Evolutionary conservation across 2,797 vertebrate genomes (phyloP).

Genomic region (Caiman crocodilus): DNA sequence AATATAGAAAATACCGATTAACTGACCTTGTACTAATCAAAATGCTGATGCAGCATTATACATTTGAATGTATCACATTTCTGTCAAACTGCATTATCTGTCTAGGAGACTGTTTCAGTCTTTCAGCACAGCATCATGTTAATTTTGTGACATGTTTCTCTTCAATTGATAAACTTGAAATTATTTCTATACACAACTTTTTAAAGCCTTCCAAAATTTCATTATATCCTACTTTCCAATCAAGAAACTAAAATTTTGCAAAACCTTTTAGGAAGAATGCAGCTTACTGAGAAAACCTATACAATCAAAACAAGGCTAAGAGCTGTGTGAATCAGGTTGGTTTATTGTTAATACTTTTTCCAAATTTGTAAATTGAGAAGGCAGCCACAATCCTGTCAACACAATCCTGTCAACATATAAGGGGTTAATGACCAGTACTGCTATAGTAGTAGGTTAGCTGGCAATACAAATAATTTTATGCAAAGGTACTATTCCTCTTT

Average conservation of each 20-base stretch:
- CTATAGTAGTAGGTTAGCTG: not conserved
- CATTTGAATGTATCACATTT: not conserved
- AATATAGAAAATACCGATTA: conserved; percentile 30
- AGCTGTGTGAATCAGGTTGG: not conserved
- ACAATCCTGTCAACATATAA: not conserved
- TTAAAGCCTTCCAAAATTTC: not conserved
- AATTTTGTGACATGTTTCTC: not conserved
- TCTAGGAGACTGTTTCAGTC: not conserved
- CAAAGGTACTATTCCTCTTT: not conserved
- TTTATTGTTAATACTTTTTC: not conserved
- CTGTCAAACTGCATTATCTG: not conserved
- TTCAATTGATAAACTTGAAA: not conserved
- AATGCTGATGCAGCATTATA: not conserved
- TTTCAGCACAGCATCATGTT: not conserved
- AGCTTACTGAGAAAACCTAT: not conserved
- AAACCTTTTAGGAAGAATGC: not conserved
- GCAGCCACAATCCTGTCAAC: not conserved
- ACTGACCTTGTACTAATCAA: not conserved
- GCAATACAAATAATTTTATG: not conserved
- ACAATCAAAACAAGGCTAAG: not conserved
- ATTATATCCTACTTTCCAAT: not conserved
- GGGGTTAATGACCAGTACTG: not conserved
- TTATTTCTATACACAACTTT: not conserved
- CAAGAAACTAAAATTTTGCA: not conserved
- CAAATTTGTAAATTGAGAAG: not conserved